Conservation (phyloP, 1,140 invertebrate genomes). For the Drosophila tani region DNA sequence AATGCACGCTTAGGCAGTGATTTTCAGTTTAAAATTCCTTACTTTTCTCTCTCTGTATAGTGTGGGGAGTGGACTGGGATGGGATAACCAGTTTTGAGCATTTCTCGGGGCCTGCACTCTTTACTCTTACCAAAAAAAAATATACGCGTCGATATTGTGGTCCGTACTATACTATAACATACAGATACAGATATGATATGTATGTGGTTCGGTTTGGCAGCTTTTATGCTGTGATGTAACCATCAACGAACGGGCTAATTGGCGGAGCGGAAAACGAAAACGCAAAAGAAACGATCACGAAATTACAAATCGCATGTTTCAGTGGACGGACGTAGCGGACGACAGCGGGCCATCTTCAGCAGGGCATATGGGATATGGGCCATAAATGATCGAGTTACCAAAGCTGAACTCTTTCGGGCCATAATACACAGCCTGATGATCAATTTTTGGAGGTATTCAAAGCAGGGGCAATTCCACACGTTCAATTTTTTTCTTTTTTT, state of each 20-base stretch:
- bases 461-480: slow-evolving; percentile 68
- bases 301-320: slow-evolving; percentile 69
- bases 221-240: slow-evolving; percentile 75
- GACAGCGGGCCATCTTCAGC: slow-evolving; percentile 32
- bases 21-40: not conserved
- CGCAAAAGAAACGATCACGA: slow-evolving; percentile 56
- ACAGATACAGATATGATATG: slow-evolving; percentile 3
- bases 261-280: slow-evolving; percentile 71
- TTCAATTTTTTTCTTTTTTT: slow-evolving; percentile 49
- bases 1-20: too few relatives aligned
- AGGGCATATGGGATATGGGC: slow-evolving; percentile 24
- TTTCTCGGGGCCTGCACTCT: slow-evolving; percentile 43
- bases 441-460: slow-evolving; percentile 65
- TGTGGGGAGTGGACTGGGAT: slow-evolving; percentile 33
- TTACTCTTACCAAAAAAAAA: slow-evolving; percentile 30
- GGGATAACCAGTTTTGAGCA: slow-evolving; percentile 58
- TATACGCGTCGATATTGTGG: slow-evolving; percentile 17
- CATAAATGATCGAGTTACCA: slow-evolving; percentile 61
- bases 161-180: slow-evolving; percentile 22
- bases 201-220: slow-evolving; percentile 59
- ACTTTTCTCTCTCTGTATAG: slow-evolving; percentile 14
- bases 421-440: slow-evolving; percentile 15
- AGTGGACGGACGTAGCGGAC: slow-evolving; percentile 3
- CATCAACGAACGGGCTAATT: slow-evolving; percentile 56
- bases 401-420: slow-evolving; percentile 15